These are phyloP conservation scores for Lophotis ruficrista DNA, from an alignment of 2,113 vertebrate species.

Conservation along the genomic window DNA sequence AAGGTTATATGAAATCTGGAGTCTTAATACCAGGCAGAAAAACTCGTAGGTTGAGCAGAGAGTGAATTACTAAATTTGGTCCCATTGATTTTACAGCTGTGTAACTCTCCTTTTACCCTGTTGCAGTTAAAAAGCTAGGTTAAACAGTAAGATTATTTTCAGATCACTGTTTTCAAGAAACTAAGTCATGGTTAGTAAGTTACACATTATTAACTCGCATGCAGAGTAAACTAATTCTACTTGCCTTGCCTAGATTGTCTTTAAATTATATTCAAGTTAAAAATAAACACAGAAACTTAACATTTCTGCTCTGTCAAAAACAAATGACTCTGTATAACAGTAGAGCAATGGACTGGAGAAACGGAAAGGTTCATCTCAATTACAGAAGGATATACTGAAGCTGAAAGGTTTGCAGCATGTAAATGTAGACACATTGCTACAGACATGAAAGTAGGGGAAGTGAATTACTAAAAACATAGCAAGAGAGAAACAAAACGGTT, in stretches of 20 bases:
- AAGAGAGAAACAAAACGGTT: background rate
- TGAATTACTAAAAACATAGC: fast-evolving
- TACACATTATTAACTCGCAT: background rate
- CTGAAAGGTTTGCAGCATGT: background rate
- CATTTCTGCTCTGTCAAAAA: background rate
- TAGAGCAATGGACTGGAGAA: background rate
- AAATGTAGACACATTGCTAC: background rate
- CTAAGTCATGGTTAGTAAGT: background rate
- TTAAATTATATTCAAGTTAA: background rate
- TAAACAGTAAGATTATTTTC: background rate
- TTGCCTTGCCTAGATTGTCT: background rate
- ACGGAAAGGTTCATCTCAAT: background rate
- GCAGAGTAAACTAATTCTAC: background rate
- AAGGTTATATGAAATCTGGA: background rate
- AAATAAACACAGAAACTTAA: background rate
- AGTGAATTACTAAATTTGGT: background rate
- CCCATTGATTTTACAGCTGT: background rate
- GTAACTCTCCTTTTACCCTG: background rate
- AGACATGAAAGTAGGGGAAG: background rate
- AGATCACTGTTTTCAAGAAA: background rate
- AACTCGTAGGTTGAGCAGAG: background rate
- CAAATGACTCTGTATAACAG: background rate
- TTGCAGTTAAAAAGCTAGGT: background rate
- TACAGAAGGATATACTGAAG: background rate
- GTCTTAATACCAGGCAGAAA: background rate